These are phyloP conservation scores for Malurus splendens DNA, from an alignment of 2,797 vertebrate species.

Conservation along the genomic window DNA sequence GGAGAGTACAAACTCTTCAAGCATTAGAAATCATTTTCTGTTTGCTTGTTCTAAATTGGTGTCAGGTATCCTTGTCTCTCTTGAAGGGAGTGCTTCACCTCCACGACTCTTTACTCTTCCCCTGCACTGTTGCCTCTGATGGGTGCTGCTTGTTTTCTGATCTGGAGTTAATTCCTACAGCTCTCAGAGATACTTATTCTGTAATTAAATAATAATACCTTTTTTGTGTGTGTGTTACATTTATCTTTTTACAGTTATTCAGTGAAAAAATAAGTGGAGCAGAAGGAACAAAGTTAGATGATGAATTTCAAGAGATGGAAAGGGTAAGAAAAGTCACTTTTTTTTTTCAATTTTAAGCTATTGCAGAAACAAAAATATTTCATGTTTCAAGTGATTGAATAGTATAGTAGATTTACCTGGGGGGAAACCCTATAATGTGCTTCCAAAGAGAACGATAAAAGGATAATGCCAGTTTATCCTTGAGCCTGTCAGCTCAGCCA, in stretches of 20 bases:
- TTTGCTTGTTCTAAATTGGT: background rate
- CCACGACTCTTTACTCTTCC: background rate
- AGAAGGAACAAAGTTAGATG: slow-evolving; percentile 90
- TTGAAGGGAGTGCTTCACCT: background rate
- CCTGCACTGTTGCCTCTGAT: background rate
- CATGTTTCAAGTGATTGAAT: background rate
- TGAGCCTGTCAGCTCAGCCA: background rate
- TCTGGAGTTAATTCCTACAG: background rate
- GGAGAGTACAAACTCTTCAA: background rate
- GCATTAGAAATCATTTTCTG: background rate
- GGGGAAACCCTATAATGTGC: background rate
- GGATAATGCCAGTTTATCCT: background rate
- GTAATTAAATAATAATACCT: background rate
- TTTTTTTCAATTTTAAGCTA: background rate
- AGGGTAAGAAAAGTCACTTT: slow-evolving; percentile 77
- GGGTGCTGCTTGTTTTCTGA: background rate
- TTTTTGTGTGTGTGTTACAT: background rate
- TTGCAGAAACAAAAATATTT: background rate
- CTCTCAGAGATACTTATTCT: background rate
- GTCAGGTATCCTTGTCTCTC: background rate
- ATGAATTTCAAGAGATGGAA: slow-evolving; percentile 93
- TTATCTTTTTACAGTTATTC: slow-evolving; percentile 76
- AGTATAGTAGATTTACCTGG: background rate
- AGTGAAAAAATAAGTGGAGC: slow-evolving; percentile 93
- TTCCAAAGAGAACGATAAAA: background rate